Evolutionary conservation across 2,888 invertebrate genomes (phyloP).

Genomic region (Lochmaea capreae): DNA sequence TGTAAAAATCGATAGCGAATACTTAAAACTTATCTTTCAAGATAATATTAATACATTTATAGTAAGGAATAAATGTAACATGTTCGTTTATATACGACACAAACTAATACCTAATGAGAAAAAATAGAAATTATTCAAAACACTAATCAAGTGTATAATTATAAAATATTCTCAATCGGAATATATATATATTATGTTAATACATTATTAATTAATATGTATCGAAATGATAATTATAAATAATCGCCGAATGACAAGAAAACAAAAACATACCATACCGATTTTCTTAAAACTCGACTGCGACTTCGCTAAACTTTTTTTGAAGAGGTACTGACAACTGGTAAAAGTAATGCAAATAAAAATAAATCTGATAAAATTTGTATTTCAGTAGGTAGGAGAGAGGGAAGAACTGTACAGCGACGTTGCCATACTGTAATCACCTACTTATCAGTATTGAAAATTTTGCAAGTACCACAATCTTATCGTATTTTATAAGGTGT

Average conservation of each 20-base stretch:
- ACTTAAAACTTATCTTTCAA: too few relatives aligned
- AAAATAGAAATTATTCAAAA: too few relatives aligned
- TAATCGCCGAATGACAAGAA: not conserved
- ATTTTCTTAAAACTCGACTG: conserved; percentile 20
- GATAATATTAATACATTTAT: too few relatives aligned
- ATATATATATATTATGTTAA: too few relatives aligned
- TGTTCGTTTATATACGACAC: too few relatives aligned
- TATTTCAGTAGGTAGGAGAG: conserved; percentile 45
- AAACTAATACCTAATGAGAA: too few relatives aligned
- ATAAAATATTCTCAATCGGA: too few relatives aligned
- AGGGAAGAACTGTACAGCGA: conserved; percentile 32
- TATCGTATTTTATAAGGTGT: conserved; percentile 16
- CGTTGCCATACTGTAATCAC: conserved; percentile 31
- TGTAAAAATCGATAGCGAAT: too few relatives aligned
- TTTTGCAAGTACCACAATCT: conserved; percentile 30
- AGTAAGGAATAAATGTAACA: too few relatives aligned
- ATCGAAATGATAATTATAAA: too few relatives aligned
- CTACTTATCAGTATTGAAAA: conserved; percentile 31
- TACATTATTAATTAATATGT: too few relatives aligned
- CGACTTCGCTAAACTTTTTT: conserved; percentile 44
- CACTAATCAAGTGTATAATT: too few relatives aligned
- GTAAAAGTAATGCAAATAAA: conserved; percentile 43
- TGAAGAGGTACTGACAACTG: conserved; percentile 51
- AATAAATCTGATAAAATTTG: conserved; percentile 52
- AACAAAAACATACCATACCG: conserved; percentile 10